phyloP scores from a whole-genome alignment of 2,797 vertebrate genomes.

The Enteromius viviparus region DNA sequence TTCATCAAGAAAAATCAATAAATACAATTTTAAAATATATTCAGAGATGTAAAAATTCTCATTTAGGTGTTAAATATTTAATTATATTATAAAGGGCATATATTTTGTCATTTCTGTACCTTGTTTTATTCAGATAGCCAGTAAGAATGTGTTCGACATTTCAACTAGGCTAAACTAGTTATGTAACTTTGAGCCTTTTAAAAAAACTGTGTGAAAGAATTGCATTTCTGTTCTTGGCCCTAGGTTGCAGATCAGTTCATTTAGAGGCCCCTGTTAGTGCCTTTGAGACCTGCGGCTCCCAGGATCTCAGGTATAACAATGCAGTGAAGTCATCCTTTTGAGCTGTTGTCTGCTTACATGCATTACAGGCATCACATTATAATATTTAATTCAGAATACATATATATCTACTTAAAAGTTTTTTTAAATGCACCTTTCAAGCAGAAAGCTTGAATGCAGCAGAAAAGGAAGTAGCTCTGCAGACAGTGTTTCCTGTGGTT shows the following conservation, averaged over 20 bases:
- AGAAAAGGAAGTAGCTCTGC: slow-evolving; percentile 5
- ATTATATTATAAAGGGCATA: neutral
- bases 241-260: slow-evolving; percentile 69
- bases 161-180: neutral
- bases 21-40: neutral
- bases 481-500: slow-evolving; percentile 15
- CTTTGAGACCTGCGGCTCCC: slow-evolving; percentile 72
- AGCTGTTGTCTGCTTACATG: neutral
- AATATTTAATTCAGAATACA: neutral
- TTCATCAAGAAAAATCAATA: neutral
- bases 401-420: neutral
- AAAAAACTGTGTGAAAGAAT: neutral
- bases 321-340: neutral
- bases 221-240: slow-evolving; percentile 26
- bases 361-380: neutral
- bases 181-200: slow-evolving; percentile 9
- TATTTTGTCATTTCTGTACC: neutral
- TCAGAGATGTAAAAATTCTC: neutral
- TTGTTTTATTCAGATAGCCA: neutral
- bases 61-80: neutral
- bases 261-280: slow-evolving; percentile 74
- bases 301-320: slow-evolving; percentile 62
- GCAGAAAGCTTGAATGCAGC: neutral
- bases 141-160: neutral
- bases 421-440: neutral